Percentiles rank a stretch among this genome's conserved stretches.
Evolutionary conservation across 2,888 invertebrate species (phyloP).

Genomic region (Drosophila tanythrix): DNA sequence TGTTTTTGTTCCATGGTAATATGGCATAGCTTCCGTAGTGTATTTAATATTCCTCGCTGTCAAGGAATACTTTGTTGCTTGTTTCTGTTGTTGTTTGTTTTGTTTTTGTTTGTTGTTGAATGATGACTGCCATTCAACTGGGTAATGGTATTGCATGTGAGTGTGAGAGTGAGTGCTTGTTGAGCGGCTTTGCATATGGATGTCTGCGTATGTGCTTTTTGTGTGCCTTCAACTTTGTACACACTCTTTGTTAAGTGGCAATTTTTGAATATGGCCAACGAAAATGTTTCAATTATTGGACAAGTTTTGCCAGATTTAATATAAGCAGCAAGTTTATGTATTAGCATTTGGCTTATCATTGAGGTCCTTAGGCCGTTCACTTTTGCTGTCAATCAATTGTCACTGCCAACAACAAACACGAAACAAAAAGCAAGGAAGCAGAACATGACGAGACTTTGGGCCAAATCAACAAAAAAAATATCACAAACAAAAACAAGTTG

Average conservation of each 20-base stretch:
- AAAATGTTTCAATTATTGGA: constrained; percentile 71
- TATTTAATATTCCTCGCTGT: neutral
- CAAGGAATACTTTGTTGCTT: constrained; percentile 6
- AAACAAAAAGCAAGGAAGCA: constrained; percentile 23
- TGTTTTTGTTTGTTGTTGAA: constrained; percentile 43
- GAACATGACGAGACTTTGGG: constrained; percentile 66
- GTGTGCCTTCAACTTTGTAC: constrained; percentile 54
- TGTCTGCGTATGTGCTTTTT: constrained; percentile 26
- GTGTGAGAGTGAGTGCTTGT: constrained; percentile 25
- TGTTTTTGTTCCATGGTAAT: neutral
- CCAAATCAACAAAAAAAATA: constrained; percentile 13
- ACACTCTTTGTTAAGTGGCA: constrained; percentile 27
- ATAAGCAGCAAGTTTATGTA: constrained; percentile 1
- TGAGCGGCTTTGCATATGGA: constrained; percentile 42
- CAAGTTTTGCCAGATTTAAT: constrained; percentile 28
- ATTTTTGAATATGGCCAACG: constrained; percentile 43
- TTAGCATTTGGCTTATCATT: constrained; percentile 13
- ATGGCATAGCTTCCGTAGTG: neutral
- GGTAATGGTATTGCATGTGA: constrained; percentile 45
- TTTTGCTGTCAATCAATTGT: constrained; percentile 79
- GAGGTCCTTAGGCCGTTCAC: constrained; percentile 66
- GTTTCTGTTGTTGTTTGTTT: constrained; percentile 11
- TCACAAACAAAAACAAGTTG: constrained; percentile 11
- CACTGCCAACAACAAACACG: constrained; percentile 53
- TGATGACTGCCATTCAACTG: constrained; percentile 65